Conservation (phyloP, 2,797 vertebrate genomes). For the Pseudochirops cupreus region DNA sequence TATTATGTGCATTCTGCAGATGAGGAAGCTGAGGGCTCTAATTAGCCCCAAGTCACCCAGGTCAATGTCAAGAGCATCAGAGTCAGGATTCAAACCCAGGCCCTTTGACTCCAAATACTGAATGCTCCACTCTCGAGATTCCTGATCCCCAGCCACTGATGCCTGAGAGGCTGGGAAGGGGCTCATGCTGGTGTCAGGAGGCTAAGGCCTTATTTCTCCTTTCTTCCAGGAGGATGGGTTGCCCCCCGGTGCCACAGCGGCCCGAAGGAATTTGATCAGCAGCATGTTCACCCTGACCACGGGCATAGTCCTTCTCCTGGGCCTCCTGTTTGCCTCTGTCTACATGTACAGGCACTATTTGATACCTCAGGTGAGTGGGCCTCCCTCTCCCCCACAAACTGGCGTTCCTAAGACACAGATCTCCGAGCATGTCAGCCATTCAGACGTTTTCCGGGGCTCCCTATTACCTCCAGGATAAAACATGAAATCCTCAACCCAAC, state of each 20-base stretch:
- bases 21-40: neutral
- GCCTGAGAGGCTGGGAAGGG: neutral
- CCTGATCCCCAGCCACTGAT: neutral
- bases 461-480: neutral
- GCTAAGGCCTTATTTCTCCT: fast-evolving
- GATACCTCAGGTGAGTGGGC: slow-evolving; percentile 89
- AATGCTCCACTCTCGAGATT: neutral
- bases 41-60: neutral
- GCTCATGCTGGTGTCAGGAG: neutral
- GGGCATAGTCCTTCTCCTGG: slow-evolving; percentile 92
- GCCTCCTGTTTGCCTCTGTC: slow-evolving; percentile 92
- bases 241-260: slow-evolving; percentile 69
- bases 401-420: neutral
- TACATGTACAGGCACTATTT: slow-evolving; percentile 97
- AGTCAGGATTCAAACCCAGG: neutral
- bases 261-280: slow-evolving; percentile 88
- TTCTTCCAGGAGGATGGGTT: slow-evolving; percentile 87
- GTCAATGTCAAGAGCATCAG: neutral
- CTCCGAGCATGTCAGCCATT: neutral
- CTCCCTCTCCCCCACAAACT: fast-evolving
- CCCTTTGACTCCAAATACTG: neutral
- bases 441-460: neutral
- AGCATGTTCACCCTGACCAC: slow-evolving; percentile 94
- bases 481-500: neutral
- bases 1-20: neutral